Evolutionary conservation across 1,140 invertebrate genomes (phyloP).

Genomic region (Contarinia nasturtii): DNA sequence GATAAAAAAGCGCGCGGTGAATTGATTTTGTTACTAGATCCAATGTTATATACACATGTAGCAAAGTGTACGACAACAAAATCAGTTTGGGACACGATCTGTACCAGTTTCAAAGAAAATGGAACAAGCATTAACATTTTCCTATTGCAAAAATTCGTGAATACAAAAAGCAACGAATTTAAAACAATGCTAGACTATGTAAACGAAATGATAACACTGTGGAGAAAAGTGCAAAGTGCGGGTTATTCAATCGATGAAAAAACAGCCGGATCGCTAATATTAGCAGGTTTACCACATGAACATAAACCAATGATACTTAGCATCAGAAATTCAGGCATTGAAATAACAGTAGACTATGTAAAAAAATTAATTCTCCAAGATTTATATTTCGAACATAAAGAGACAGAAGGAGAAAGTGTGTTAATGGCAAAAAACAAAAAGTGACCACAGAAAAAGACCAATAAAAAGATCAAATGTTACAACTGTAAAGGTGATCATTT

Average conservation of each 20-base stretch:
- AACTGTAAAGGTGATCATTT: background rate
- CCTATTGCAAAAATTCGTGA: background rate
- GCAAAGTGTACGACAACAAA: too few relatives aligned
- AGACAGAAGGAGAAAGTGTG: background rate
- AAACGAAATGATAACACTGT: background rate
- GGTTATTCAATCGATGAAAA: conserved; percentile 6
- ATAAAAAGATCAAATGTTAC: background rate
- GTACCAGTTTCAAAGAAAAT: background rate
- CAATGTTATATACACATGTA: background rate
- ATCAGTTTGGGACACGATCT: too few relatives aligned
- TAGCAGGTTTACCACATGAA: conserved; percentile 18
- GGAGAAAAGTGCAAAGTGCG: background rate
- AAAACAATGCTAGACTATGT: conserved; percentile 1
- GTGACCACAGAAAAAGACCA: background rate
- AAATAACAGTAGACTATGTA: conserved; percentile 14
- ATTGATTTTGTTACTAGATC: background rate
- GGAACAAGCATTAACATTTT: too few relatives aligned
- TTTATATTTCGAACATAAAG: background rate
- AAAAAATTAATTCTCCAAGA: conserved; percentile 16
- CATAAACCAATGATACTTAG: conserved; percentile 23
- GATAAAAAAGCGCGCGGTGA: background rate
- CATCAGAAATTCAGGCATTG: conserved; percentile 14
- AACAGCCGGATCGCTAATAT: conserved; percentile 17
- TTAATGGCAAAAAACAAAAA: background rate
- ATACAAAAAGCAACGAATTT: background rate